A percentile compares a stretch with the other conserved stretches of the same genome.
phyloP scores from a whole-genome alignment of 1,140 invertebrate genomes.

The Leptinotarsa undecemlineata region DNA sequence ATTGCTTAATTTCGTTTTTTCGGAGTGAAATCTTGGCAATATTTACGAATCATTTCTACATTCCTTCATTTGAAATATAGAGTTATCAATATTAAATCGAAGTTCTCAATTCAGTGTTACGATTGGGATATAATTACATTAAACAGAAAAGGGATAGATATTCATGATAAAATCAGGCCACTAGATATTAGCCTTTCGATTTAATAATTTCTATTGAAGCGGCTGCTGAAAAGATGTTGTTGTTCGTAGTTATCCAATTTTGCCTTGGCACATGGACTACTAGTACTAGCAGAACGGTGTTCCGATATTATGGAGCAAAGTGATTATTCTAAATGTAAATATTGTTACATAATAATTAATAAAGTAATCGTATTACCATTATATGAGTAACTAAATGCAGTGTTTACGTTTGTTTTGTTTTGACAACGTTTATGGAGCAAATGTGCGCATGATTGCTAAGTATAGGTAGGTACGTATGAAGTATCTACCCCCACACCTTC shows the following conservation, averaged over 20 bases:
- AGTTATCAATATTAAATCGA: too few relatives aligned
- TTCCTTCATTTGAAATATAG: too few relatives aligned
- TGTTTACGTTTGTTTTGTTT: constrained; percentile 41
- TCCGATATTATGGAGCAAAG: constrained; percentile 51
- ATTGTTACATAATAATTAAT: constrained; percentile 54
- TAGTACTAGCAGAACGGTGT: constrained; percentile 30
- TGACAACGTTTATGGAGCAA: constrained; percentile 31
- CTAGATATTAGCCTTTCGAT: too few relatives aligned
- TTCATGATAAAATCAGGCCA: too few relatives aligned
- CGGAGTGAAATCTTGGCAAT: too few relatives aligned
- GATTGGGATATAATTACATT: too few relatives aligned
- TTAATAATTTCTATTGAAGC: too few relatives aligned
- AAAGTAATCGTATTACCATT: constrained; percentile 48
- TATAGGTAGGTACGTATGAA: constrained; percentile 17
- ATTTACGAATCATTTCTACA: too few relatives aligned
- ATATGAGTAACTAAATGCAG: constrained; percentile 38
- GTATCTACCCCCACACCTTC: constrained; percentile 27
- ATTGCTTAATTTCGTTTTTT: too few relatives aligned
- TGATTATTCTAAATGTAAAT: constrained; percentile 58
- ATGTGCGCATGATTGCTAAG: constrained; percentile 42
- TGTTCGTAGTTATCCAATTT: neutral
- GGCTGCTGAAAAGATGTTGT: too few relatives aligned
- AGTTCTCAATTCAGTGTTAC: too few relatives aligned
- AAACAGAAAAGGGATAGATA: too few relatives aligned
- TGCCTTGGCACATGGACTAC: neutral